Conservation (phyloP, 2,797 vertebrate species). For the Lutjanus argentimaculatus region DNA sequence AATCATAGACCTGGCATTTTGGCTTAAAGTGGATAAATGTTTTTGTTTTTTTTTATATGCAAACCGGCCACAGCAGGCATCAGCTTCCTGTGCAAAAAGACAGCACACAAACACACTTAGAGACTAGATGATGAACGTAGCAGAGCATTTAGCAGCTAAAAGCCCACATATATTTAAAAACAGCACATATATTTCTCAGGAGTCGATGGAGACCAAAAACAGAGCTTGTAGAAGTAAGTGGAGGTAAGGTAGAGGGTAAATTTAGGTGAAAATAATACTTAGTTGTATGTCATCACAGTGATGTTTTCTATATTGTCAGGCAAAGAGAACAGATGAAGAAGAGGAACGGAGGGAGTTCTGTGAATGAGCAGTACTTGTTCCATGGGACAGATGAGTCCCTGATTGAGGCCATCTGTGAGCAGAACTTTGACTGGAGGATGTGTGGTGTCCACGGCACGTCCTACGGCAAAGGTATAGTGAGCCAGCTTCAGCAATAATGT, state of each 20-base stretch:
- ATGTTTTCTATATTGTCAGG: constrained; percentile 68
- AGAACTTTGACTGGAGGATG: constrained; percentile 91
- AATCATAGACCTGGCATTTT: background rate
- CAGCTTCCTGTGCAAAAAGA: constrained; percentile 2
- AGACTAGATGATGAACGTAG: no score
- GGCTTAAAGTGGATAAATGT: background rate
- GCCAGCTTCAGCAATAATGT: background rate
- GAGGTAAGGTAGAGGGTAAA: background rate
- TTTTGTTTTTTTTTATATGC: background rate
- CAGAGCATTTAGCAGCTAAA: background rate
- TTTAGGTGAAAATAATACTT: no score
- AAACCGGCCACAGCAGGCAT: background rate
- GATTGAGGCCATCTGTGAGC: constrained; percentile 85
- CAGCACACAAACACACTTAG: background rate
- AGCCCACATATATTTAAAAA: background rate
- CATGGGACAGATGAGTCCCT: constrained; percentile 83
- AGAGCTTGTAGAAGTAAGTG: no score
- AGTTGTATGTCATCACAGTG: background rate
- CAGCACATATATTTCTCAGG: background rate
- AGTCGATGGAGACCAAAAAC: background rate
- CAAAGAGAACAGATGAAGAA: constrained; percentile 87
- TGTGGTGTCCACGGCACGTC: constrained; percentile 83
- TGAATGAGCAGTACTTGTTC: constrained; percentile 84
- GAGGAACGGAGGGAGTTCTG: constrained; percentile 70
- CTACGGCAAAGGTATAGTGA: constrained; percentile 86